phyloP scores from a whole-genome alignment of 92 coral and sea anemone species.

The Pocillopora grandis region DNA sequence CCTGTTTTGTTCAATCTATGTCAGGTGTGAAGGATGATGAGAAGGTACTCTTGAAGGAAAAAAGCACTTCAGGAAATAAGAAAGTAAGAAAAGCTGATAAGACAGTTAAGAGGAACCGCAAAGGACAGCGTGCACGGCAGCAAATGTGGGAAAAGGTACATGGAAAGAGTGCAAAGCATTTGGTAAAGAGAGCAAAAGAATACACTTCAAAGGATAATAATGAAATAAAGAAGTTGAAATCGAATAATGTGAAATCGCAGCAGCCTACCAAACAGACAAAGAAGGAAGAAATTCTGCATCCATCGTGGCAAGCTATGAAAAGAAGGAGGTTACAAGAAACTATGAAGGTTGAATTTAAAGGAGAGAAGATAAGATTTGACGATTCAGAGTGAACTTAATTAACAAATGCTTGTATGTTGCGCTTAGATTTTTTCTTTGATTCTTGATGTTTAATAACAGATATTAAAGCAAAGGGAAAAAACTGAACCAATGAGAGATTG shows the following conservation, averaged over 20 bases:
- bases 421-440: neutral
- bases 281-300: conserved; percentile 54
- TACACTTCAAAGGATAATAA: conserved; percentile 16
- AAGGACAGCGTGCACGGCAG: conserved; percentile 88
- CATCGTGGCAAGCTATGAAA: conserved; percentile 96
- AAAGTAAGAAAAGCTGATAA: conserved; percentile 39
- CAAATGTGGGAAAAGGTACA: conserved; percentile 78
- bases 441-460: no score
- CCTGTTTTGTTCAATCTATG: conserved; percentile 74
- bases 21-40: conserved; percentile 7
- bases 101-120: conserved; percentile 50
- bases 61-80: conserved; percentile 6
- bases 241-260: conserved; percentile 5
- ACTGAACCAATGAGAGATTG: no score
- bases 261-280: neutral
- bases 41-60: neutral
- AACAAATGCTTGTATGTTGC: neutral
- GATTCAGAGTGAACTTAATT: conserved; percentile 30
- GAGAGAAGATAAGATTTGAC: conserved; percentile 86
- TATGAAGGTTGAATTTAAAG: conserved; percentile 74
- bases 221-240: neutral
- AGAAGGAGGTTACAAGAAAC: conserved; percentile 75
- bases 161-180: conserved; percentile 85
- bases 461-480: no score
- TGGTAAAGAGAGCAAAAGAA: conserved; percentile 31